A percentile compares a stretch with the other conserved stretches of the same genome.
Evolutionary conservation across 1,140 invertebrate genomes (phyloP).

Genomic region (silkworm (Bombyx mori)): DNA sequence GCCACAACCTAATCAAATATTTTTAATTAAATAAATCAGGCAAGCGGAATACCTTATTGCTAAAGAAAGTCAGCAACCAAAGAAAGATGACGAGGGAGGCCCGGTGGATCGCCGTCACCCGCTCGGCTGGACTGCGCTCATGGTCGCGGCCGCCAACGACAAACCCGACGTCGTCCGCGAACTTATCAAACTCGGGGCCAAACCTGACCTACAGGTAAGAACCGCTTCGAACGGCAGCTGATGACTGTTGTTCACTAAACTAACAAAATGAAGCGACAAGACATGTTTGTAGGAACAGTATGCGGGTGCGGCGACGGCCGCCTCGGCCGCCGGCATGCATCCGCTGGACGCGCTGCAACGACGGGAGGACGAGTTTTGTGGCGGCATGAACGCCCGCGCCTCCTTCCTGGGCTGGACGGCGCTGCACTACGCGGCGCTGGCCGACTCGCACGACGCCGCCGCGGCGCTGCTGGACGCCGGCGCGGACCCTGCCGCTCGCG

Average conservation of each 20-base stretch:
- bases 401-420: constrained; percentile 90
- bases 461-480: constrained; percentile 76
- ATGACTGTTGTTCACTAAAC: not conserved
- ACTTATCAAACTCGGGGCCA: constrained; percentile 82
- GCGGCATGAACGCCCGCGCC: constrained; percentile 80
- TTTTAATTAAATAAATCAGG: constrained; percentile 13
- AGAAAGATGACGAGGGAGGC: constrained; percentile 28
- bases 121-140: constrained; percentile 90
- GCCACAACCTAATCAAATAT: too few relatives aligned
- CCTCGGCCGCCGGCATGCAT: constrained; percentile 71
- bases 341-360: constrained; percentile 77
- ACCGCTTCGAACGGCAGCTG: too few relatives aligned
- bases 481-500: constrained; percentile 81
- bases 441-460: constrained; percentile 77
- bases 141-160: constrained; percentile 86
- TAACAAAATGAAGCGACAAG: not conserved
- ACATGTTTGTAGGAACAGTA: constrained; percentile 78
- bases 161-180: constrained; percentile 76
- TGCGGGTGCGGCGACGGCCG: constrained; percentile 78
- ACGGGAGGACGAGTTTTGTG: constrained; percentile 86
- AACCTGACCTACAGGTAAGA: constrained; percentile 75
- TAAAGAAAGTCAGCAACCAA: not conserved
- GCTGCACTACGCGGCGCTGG: constrained; percentile 90
- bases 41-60: constrained; percentile 23
- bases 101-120: constrained; percentile 77